Evolutionary conservation across 2,113 vertebrate genomes (phyloP).

Genomic region (Vanacampus margaritifer): DNA sequence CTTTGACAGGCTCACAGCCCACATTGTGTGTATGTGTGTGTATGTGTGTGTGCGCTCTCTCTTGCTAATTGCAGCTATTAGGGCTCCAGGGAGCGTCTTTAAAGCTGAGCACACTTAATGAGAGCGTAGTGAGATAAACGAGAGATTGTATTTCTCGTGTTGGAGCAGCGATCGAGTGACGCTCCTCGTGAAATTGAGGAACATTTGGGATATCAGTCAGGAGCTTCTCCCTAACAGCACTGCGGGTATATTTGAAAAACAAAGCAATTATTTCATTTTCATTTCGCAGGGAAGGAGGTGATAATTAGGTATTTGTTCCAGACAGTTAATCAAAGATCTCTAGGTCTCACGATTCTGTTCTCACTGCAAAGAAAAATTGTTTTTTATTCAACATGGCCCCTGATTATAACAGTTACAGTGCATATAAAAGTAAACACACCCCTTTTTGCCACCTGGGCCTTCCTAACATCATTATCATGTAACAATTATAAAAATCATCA

Average conservation of each 20-base stretch:
- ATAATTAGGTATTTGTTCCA: slow-evolving; percentile 46
- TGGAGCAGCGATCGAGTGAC: slow-evolving; percentile 44
- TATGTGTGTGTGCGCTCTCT: slow-evolving; percentile 28
- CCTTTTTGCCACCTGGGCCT: too few species aligned
- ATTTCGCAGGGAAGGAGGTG: background rate
- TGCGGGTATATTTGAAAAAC: slow-evolving; percentile 1
- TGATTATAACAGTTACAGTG: background rate
- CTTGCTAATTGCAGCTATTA: slow-evolving; percentile 68
- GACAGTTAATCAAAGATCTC: background rate
- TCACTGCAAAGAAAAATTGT: background rate
- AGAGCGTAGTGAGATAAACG: slow-evolving; percentile 57
- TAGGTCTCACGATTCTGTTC: background rate
- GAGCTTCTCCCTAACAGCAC: slow-evolving; percentile 7
- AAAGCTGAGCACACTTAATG: slow-evolving; percentile 49
- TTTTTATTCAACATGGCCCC: background rate
- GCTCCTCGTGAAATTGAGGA: slow-evolving; percentile 23
- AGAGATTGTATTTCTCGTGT: slow-evolving; percentile 55
- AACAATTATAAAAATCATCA: too few species aligned
- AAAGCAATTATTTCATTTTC: background rate
- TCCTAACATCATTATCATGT: too few species aligned
- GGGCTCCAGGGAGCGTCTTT: slow-evolving; percentile 33
- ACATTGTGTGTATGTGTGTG: slow-evolving; percentile 19
- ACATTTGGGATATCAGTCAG: slow-evolving; percentile 9
- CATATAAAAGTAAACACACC: background rate
- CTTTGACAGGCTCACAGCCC: slow-evolving; percentile 37